Evolutionary conservation across 2,888 invertebrate genomes (phyloP).

Genomic region (Keiferia lycopersicella): DNA sequence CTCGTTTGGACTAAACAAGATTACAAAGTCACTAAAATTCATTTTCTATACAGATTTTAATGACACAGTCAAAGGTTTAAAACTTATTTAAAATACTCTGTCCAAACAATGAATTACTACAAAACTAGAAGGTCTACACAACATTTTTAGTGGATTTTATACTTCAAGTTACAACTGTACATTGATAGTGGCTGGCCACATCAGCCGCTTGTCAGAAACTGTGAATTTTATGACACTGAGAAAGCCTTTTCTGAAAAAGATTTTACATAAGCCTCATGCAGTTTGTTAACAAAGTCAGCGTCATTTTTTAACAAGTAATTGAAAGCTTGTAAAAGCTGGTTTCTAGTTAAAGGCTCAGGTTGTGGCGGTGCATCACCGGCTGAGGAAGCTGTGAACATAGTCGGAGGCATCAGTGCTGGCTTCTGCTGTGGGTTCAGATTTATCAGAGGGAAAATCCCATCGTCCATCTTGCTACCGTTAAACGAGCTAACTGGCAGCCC

Average conservation of each 20-base stretch:
- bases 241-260: slow-evolving; percentile 86
- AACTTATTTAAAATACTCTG: slow-evolving; percentile 76
- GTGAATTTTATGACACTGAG: slow-evolving; percentile 73
- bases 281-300: slow-evolving; percentile 91
- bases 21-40: slow-evolving; percentile 66
- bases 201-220: slow-evolving; percentile 51
- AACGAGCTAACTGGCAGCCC: slow-evolving; percentile 59
- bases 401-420: slow-evolving; percentile 92
- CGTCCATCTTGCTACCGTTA: slow-evolving; percentile 63
- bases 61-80: slow-evolving; percentile 72
- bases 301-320: slow-evolving; percentile 93
- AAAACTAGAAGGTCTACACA: slow-evolving; percentile 71
- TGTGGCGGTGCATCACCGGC: slow-evolving; percentile 64
- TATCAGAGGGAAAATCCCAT: slow-evolving; percentile 59
- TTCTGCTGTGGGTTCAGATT: slow-evolving; percentile 77
- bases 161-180: slow-evolving; percentile 78
- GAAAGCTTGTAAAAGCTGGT: slow-evolving; percentile 94
- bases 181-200: slow-evolving; percentile 55
- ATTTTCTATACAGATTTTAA: slow-evolving; percentile 68
- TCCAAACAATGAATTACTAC: slow-evolving; percentile 70
- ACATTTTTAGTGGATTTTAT: slow-evolving; percentile 70
- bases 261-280: slow-evolving; percentile 96
- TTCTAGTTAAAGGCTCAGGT: slow-evolving; percentile 90
- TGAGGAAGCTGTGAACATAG: slow-evolving; percentile 88
- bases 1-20: slow-evolving; percentile 46